Percentiles rank a stretch among this genome's conserved stretches.
Evolutionary conservation across 2,113 vertebrate species (phyloP).

Genomic region (Phrynosoma blainvillii): DNA sequence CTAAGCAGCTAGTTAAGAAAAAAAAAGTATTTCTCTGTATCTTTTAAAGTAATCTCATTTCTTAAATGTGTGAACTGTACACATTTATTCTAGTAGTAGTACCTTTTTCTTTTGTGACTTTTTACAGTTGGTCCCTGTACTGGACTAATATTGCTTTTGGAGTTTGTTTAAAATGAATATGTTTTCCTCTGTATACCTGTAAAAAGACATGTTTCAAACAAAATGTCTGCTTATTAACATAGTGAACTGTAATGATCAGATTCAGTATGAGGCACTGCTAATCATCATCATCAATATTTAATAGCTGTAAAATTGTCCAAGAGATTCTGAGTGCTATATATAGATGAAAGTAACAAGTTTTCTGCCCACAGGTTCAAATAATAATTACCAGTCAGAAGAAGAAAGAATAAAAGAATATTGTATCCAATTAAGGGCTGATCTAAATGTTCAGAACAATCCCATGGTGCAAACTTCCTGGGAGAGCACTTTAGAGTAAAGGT

Average conservation of each 20-base stretch:
- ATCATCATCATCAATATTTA: not conserved
- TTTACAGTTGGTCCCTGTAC: too few species aligned
- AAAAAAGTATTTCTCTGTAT: not conserved
- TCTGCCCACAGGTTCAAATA: not conserved
- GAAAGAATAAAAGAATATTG: not conserved
- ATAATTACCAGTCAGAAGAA: not conserved
- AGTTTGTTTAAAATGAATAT: not conserved
- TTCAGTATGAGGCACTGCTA: not conserved
- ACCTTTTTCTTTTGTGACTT: not conserved
- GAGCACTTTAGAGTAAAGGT: not conserved
- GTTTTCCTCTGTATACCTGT: not conserved
- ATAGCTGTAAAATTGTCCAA: not conserved
- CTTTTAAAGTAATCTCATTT: too few species aligned
- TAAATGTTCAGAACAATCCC: not conserved
- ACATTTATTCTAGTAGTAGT: too few species aligned
- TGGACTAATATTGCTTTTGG: not conserved
- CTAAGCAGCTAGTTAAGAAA: not conserved
- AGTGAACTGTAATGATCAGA: not conserved
- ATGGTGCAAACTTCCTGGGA: not conserved
- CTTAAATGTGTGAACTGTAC: too few species aligned
- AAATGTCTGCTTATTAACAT: not conserved
- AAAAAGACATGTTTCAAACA: not conserved
- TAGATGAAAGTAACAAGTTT: not conserved
- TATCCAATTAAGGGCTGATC: not conserved
- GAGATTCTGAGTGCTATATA: not conserved